A percentile compares a stretch with the other conserved stretches of the same genome.
phyloP scores from a whole-genome alignment of 37 sponge, comb jelly and placozoan species.

The Ianthella basta region DNA sequence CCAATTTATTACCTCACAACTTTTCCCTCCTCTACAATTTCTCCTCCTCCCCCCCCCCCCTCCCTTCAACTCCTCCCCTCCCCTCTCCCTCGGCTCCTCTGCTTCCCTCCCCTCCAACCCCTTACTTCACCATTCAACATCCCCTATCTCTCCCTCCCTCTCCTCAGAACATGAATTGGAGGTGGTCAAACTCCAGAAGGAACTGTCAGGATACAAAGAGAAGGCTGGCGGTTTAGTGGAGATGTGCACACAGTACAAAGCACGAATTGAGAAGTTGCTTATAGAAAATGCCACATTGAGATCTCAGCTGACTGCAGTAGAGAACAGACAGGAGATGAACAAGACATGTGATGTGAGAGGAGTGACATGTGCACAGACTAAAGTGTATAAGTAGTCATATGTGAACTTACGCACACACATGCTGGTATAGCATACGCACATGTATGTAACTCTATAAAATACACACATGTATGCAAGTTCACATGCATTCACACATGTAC shows the following conservation, averaged over 20 bases:
- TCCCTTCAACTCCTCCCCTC: too few species aligned
- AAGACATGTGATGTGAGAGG: background rate
- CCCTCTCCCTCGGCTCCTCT: too few species aligned
- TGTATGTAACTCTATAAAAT: too few species aligned
- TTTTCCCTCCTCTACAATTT: too few species aligned
- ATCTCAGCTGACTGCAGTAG: too few species aligned
- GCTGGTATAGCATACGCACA: background rate
- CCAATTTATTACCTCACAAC: too few species aligned
- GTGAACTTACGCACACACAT: background rate
- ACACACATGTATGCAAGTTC: constrained; percentile 68
- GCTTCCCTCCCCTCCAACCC: too few species aligned
- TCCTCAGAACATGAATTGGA: background rate
- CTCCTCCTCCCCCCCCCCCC: too few species aligned
- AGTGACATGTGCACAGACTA: background rate
- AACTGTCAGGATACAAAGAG: background rate
- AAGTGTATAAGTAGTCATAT: background rate
- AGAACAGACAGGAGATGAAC: too few species aligned
- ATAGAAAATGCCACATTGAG: background rate
- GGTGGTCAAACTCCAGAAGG: background rate
- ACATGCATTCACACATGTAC: constrained; percentile 31
- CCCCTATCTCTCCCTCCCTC: too few species aligned
- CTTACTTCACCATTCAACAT: too few species aligned
- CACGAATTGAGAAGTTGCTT: background rate
- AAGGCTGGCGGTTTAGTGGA: background rate
- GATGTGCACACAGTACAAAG: background rate